Conservation (phyloP, 2,113 vertebrate genomes). For the Lophotis ruficrista region DNA sequence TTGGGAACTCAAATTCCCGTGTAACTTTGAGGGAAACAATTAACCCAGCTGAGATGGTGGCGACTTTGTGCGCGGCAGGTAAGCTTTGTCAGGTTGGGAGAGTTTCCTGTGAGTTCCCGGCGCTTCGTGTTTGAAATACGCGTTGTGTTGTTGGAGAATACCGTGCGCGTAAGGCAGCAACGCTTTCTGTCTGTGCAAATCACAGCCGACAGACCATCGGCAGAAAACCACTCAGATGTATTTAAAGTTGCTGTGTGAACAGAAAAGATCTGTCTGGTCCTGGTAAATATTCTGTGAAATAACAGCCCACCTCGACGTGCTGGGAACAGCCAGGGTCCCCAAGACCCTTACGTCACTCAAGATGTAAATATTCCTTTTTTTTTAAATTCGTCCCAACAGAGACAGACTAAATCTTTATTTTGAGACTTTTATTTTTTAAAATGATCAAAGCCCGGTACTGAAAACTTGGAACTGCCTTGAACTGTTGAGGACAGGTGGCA, state of each 20-base stretch:
- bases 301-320: background rate
- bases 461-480: background rate
- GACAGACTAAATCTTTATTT: background rate
- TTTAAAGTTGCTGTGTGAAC: background rate
- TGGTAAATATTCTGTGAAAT: background rate
- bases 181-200: background rate
- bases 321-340: background rate
- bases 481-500: conserved; percentile 7
- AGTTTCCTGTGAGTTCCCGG: background rate
- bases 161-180: background rate
- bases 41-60: background rate
- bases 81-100: background rate
- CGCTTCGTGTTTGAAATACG: background rate
- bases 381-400: background rate
- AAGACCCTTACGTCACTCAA: background rate
- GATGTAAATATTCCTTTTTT: background rate
- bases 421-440: background rate
- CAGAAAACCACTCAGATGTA: background rate
- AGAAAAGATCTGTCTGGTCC: background rate
- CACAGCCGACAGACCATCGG: background rate
- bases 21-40: background rate
- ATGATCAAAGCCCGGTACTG: background rate
- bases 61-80: background rate
- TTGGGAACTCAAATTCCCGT: background rate
- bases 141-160: background rate